Evolutionary conservation across 1,140 invertebrate species (phyloP), one percentile per base, ranked within the genome.

Genomic region (Episyrphus balteatus): DNA sequence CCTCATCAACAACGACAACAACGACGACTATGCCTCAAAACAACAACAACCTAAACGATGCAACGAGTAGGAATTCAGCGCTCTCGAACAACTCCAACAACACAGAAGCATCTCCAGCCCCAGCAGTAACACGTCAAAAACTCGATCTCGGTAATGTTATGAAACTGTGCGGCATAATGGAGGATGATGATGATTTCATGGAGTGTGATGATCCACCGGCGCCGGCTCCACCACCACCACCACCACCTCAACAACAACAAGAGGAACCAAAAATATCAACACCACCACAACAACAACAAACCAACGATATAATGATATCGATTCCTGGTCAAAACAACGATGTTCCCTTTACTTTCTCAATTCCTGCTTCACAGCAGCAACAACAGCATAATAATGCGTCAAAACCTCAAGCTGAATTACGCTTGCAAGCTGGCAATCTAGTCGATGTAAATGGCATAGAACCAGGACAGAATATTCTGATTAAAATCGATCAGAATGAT

Each of bases 61-160:
- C 6, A 63, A 63, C 21, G 21, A 26, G 8, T 8, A 26, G 21
- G 21, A 26, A 26, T 26, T 26, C 21, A 26, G 21, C 8, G 3
- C 8, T 8, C 21, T 26, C 21, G 21, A 26, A 26, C 21, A 36
- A 36, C 21, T 26, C 21, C 3, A 26, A 26, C 21, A 36, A 36
- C 12, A 36, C 12, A 10, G 34, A 36, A 3, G 10, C 61, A 39
- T 57, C 61, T 7, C 55, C 59, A 19, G 54, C 61, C 9, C 61
- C 61, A 37, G 54, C 54, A 41, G 62, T 62, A 37, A 58, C 60
- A 46, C 55, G 58, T 12, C 54, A 58, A 5, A 75, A 74, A 59
- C 55, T 76, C 37, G 74, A 76, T 58, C 61, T 76, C 47, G 74
- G 73, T 37, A 75, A 75, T 58, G 72, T 76, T 13, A 76, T 76